Percentiles rank a stretch among this genome's conserved stretches.
phyloP scores from a whole-genome alignment of 2,888 invertebrate genomes.

The Sarcophaga rosellei region DNA sequence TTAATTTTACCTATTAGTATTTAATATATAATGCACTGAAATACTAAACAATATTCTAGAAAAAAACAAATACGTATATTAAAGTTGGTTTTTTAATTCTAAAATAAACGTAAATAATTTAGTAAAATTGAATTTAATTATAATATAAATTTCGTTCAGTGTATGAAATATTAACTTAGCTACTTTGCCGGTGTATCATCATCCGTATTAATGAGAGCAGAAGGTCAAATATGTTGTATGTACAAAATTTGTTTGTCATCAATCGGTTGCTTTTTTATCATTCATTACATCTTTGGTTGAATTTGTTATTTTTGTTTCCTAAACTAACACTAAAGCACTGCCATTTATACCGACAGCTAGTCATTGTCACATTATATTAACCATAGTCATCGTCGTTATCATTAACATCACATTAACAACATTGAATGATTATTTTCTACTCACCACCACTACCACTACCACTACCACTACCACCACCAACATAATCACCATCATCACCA shows the following conservation, averaged over 20 bases:
- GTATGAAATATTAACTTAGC: conserved; percentile 36
- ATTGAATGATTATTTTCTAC: conserved; percentile 57
- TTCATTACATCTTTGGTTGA: conserved; percentile 50
- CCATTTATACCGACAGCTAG: conserved; percentile 46
- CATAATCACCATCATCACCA: too few species aligned
- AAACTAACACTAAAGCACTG: conserved; percentile 43
- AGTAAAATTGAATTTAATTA: too few species aligned
- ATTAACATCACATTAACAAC: conserved; percentile 64
- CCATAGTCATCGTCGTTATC: conserved; percentile 62
- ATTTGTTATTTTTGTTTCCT: conserved; percentile 36
- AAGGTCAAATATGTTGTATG: conserved; percentile 62
- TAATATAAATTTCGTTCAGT: conserved; percentile 11
- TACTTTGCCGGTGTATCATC: conserved; percentile 48
- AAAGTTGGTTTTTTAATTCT: too few species aligned
- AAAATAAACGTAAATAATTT: too few species aligned
- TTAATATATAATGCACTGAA: too few species aligned
- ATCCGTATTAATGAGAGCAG: conserved; percentile 61
- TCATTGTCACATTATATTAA: conserved; percentile 61
- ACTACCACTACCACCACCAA: conserved; percentile 25
- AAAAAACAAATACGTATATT: too few species aligned
- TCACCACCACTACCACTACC: conserved; percentile 29
- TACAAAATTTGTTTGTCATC: conserved; percentile 58
- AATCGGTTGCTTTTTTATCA: conserved; percentile 56
- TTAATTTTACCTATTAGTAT: too few species aligned
- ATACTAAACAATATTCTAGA: too few species aligned